Evolutionary conservation across 2,113 vertebrate species (phyloP), one percentile per base, ranked within the genome.

Genomic region (Pedionomus torquatus): DNA sequence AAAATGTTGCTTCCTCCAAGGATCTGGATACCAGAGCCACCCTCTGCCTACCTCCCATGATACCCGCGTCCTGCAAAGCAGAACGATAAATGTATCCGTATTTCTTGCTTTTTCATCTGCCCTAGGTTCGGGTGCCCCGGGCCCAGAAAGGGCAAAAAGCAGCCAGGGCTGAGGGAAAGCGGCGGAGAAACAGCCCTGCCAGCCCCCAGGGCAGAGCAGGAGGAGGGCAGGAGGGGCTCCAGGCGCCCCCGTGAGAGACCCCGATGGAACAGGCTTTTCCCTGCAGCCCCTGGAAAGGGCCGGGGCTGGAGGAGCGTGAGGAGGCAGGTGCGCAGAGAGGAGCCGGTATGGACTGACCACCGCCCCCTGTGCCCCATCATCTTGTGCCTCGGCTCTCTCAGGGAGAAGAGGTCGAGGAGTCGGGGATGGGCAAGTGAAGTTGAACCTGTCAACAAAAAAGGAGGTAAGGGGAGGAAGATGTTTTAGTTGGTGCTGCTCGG

Each of bases 121-220:
- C 2, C 0, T 0, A 0, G 6, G 0, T 2, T 7, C 16, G 4
- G 28, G 9, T 24, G 12, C 6, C 21, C 33, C 0, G 0, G 43
- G 21, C 8, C 15, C 48, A 57, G 35, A 57, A 20, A 63, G 49
- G 43, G 41, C 21, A 31, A 49, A 91, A 57, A 15, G 51, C 51
- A 52, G 51, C 51, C 26, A 30, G 51, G 51, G 26, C 26, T 28
- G 51, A 52, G 51, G 51, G 51, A 55, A 55, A 55, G 25, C 25
- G 25, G 49, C 23, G 24, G 24, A 51, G 49, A 25, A 51, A 51
- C 49, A 25, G 49, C 49, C 24, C 24, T 51, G 49, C 49, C 24
- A 51, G 49, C 49, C 24, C 24, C 24, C 10, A 25, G 49, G 49
- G 48, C 21, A 49, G 48, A 49, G 48, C 48, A 24, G 48, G 48